Percentiles rank a stretch among this genome's conserved stretches.
phyloP scores from a whole-genome alignment of 2,113 vertebrate genomes.

The Scophthalmus maximus region DNA sequence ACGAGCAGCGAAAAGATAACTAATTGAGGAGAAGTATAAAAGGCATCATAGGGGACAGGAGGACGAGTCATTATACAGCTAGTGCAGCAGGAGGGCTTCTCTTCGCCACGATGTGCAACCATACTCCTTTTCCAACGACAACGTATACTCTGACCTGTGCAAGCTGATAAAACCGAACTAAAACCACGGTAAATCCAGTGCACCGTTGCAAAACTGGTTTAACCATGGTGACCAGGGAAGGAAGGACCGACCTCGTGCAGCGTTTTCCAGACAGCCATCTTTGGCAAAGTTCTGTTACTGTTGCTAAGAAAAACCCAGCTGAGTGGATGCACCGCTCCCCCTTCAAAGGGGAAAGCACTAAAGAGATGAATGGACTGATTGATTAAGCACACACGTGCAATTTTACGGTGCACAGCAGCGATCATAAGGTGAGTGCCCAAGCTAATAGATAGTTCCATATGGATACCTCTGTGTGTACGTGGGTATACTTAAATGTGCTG shows the following conservation, averaged over 20 bases:
- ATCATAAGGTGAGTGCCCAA: background rate
- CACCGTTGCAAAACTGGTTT: background rate
- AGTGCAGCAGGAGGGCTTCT: background rate
- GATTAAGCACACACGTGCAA: conserved; percentile 4
- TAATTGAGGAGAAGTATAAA: background rate
- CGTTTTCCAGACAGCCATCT: background rate
- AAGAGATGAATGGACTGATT: conserved; percentile 18
- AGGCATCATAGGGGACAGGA: background rate
- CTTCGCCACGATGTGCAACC: background rate
- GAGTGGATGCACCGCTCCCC: background rate
- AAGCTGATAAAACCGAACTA: background rate
- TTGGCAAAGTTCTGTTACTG: background rate
- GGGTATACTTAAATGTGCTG: background rate
- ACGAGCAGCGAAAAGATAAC: background rate
- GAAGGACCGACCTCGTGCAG: background rate
- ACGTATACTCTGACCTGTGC: background rate
- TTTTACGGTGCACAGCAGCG: conserved; percentile 5
- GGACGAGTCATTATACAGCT: background rate
- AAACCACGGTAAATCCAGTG: background rate
- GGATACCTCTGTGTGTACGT: background rate
- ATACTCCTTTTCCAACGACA: background rate
- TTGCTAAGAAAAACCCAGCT: background rate
- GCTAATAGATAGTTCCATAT: background rate
- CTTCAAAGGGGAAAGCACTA: background rate
- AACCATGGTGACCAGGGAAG: conserved; percentile 4